Conservation (phyloP, 2,888 invertebrate genomes). For the Mythimna pallens region DNA sequence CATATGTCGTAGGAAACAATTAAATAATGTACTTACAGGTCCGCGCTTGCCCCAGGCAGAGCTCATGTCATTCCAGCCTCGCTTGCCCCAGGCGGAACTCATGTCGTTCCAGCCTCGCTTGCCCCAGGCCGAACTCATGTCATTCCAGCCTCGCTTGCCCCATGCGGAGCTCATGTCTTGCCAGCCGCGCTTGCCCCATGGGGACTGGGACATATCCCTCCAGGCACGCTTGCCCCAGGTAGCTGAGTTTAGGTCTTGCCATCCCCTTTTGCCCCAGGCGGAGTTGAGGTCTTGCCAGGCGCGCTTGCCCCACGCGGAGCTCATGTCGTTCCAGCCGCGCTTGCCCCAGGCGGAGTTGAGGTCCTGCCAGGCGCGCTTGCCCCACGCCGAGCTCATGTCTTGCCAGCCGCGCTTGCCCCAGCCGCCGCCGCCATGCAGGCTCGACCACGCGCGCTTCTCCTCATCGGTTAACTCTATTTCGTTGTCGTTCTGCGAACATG, state of each 20-base stretch:
- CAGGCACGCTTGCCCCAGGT: slow-evolving; percentile 92
- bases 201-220: slow-evolving; percentile 86
- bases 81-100: slow-evolving; percentile 90
- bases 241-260: slow-evolving; percentile 75
- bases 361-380: slow-evolving; percentile 91
- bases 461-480: slow-evolving; percentile 88
- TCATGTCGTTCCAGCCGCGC: slow-evolving; percentile 86
- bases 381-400: slow-evolving; percentile 89
- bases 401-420: slow-evolving; percentile 91
- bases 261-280: slow-evolving; percentile 91
- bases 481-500: slow-evolving; percentile 79
- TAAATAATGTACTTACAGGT: slow-evolving; percentile 76
- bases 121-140: slow-evolving; percentile 91
- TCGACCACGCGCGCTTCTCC: slow-evolving; percentile 92
- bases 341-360: slow-evolving; percentile 91
- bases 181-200: slow-evolving; percentile 92
- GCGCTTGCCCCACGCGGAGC: slow-evolving; percentile 90
- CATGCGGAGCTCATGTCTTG: slow-evolving; percentile 90
- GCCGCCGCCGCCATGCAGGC: slow-evolving; percentile 90
- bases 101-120: slow-evolving; percentile 91
- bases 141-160: slow-evolving; percentile 92
- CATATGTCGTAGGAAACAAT: not conserved
- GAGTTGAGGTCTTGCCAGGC: slow-evolving; percentile 90
- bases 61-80: slow-evolving; percentile 91
- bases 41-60: slow-evolving; percentile 91